Base-by-base conservation (phyloP, 2,797 vertebrate genomes). In the Channa striata region DNA sequence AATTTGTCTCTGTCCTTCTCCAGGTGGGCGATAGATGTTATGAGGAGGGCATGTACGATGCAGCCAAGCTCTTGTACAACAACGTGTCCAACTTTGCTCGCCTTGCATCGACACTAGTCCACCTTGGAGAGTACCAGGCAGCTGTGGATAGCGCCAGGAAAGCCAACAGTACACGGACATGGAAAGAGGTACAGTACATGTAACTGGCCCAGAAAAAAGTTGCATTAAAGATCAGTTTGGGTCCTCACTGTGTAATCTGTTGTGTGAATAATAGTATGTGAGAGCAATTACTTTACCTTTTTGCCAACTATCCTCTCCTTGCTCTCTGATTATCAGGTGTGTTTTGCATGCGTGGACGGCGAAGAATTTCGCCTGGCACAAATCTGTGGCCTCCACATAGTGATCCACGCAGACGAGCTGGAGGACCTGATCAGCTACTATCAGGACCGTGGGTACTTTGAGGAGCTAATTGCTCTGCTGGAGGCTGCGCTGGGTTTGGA, bases 371-470 rank as follows among this genome's bases (percentile, higher is more conserved):
- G 93, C 11, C 89, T 99, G 78, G 97, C 96, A 0, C 97, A 98
- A 69, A 96, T 98, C 74, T 98, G 97, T 59, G 96, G 97, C 50
- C 94, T 98, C 40, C 97, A 98, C 83, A 97, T 98, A 8, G 96
- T 99, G 65, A 96, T 98, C 78, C 97, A 99, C 11, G 97, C 97
- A 0, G 97, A 97, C 57, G 97, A 99, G 84, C 95, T 99, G 44
- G 97, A 99, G 82, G 96, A 98, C 60, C 92, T 99, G 78, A 98
- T 97, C 65, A 94, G 92, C 84, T 98, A 96, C 90, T 98, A 98
- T 81, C 97, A 99, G 97, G 97, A 99, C 90, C 97, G 97, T 30
- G 98, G 96, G 1, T 99, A 98, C 91, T 99, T 97, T 72, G 97
- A 99, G 87, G 98, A 99, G 80, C 93, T 99, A 80, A 99, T 99